These are phyloP conservation scores for Lepus oiostolus DNA, from an alignment of 2,797 vertebrate genomes.

Conservation along the genomic window DNA sequence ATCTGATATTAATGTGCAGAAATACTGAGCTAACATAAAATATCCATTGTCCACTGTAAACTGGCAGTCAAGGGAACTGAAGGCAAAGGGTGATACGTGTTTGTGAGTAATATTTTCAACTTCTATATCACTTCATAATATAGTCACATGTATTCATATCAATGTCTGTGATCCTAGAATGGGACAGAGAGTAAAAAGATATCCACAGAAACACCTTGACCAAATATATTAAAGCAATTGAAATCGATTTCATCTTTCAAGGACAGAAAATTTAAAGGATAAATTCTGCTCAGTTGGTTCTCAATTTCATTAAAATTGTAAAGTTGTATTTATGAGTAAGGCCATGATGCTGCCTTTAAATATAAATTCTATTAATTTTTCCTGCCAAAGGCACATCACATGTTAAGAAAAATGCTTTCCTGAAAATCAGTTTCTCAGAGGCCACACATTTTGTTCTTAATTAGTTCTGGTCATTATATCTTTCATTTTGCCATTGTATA, in stretches of 20 bases:
- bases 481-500: background rate
- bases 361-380: constrained; percentile 36
- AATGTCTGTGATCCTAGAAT: background rate
- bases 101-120: background rate
- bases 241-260: constrained; percentile 48
- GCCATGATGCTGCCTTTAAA: background rate
- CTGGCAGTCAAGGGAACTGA: background rate
- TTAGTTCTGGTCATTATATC: background rate
- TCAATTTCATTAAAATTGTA: constrained; percentile 36
- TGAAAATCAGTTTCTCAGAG: constrained; percentile 15
- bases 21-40: background rate
- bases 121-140: background rate
- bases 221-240: constrained; percentile 38
- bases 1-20: background rate
- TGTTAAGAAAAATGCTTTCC: background rate
- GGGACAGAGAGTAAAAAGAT: background rate
- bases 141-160: constrained; percentile 15
- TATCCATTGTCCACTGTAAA: background rate
- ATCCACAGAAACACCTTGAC: background rate
- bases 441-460: background rate
- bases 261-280: constrained; percentile 16
- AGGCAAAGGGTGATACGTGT: background rate
- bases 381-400: background rate
- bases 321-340: constrained; percentile 44
- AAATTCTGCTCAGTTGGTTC: background rate